Evolutionary conservation across 2,888 invertebrate genomes (phyloP).

Genomic region (Blera fallax): DNA sequence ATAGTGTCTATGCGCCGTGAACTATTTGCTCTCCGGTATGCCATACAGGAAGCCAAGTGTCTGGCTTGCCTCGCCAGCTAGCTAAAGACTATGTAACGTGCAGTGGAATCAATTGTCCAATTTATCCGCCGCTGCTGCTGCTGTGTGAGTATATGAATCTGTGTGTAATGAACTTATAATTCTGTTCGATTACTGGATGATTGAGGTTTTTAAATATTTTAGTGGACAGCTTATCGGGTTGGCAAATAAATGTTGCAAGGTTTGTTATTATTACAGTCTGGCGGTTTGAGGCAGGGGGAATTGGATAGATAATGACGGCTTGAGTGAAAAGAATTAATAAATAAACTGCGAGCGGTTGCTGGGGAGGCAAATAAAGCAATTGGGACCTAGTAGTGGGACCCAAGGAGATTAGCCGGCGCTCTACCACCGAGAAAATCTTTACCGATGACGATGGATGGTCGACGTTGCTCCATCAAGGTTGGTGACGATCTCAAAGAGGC

Average conservation of each 20-base stretch:
- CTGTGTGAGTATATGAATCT: neutral
- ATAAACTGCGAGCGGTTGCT: neutral
- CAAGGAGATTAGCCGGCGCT: too few species aligned
- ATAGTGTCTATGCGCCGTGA: constrained; percentile 7
- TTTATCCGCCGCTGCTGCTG: constrained; percentile 21
- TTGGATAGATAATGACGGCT: neutral
- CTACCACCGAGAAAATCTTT: too few species aligned
- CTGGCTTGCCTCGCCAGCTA: constrained; percentile 2
- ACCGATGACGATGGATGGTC: too few species aligned
- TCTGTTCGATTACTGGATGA: constrained; percentile 21
- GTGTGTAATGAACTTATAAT: constrained; percentile 19
- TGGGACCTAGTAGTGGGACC: too few species aligned
- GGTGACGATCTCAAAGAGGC: too few species aligned
- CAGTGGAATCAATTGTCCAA: constrained; percentile 43
- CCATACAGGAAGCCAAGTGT: constrained; percentile 43
- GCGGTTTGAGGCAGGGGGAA: neutral
- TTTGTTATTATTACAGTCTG: neutral
- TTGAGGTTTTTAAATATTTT: constrained; percentile 27
- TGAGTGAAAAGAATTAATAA: neutral
- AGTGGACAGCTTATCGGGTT: constrained; percentile 10
- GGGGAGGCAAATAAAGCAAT: neutral
- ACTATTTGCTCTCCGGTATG: constrained; percentile 15
- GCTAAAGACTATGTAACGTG: constrained; percentile 8
- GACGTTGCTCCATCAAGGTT: too few species aligned
- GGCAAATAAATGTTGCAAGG: neutral